These are phyloP conservation scores for Saguinus midas DNA, from an alignment of 2,113 vertebrate genomes.

Conservation along the genomic window DNA sequence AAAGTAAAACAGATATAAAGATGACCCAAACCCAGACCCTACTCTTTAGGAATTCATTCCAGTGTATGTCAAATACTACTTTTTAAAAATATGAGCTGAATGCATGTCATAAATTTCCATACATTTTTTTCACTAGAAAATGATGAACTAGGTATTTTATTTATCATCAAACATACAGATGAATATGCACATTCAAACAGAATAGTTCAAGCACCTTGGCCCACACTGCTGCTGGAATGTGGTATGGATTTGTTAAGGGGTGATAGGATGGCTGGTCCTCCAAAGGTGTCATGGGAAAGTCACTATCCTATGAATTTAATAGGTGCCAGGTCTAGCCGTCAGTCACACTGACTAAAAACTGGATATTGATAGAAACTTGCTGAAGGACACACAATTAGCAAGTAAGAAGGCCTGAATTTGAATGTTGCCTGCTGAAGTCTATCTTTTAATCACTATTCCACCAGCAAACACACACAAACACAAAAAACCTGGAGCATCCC, in stretches of 20 bases:
- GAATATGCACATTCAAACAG: background rate
- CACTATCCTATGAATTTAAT: background rate
- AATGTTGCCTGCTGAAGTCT: background rate
- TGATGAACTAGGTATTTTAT: background rate
- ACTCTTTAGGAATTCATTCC: background rate
- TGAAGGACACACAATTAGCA: background rate
- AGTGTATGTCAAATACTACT: background rate
- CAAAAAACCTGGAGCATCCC: background rate
- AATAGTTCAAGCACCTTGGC: background rate
- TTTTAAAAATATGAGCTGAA: background rate
- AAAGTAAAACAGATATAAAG: slow-evolving; percentile 30
- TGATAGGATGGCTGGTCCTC: background rate
- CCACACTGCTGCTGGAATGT: background rate
- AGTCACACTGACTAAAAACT: background rate
- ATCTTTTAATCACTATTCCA: background rate
- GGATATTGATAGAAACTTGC: background rate
- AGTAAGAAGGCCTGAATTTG: background rate
- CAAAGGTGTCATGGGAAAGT: background rate
- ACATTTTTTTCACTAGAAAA: slow-evolving; percentile 46
- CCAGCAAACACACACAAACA: background rate
- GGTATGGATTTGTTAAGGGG: background rate
- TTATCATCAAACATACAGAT: background rate
- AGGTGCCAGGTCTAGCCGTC: background rate
- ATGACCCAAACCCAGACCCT: background rate
- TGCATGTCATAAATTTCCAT: background rate